Evolutionary conservation across 2,888 invertebrate species (phyloP).

Genomic region (Ypsolopha scabrella): DNA sequence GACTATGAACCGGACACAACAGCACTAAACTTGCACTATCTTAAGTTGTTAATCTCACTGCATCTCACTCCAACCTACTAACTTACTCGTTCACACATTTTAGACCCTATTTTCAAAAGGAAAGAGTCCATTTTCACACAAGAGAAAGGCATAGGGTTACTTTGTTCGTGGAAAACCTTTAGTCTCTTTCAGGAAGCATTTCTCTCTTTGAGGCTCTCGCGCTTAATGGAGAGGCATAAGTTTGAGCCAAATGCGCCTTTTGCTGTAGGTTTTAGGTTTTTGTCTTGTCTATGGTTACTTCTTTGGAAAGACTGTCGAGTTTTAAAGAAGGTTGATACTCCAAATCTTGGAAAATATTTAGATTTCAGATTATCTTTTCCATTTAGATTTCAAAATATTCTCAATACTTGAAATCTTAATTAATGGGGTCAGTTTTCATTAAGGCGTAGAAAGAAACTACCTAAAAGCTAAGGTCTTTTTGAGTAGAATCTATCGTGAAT

Average conservation of each 20-base stretch:
- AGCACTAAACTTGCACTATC: neutral
- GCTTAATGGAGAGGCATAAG: conserved; percentile 7
- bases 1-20: no score
- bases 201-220: neutral
- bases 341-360: no score
- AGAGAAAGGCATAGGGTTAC: neutral
- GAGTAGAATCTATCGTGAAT: neutral
- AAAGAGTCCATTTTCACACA: neutral
- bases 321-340: no score
- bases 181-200: conserved; percentile 1
- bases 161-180: neutral
- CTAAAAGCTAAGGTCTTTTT: neutral
- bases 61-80: neutral
- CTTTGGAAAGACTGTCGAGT: no score
- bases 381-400: no score
- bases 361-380: no score
- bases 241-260: conserved; percentile 4
- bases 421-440: no score
- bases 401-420: no score
- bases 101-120: neutral
- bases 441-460: neutral
- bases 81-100: neutral
- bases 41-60: conserved; percentile 2
- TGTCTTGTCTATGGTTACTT: neutral
- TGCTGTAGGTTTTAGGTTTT: neutral